phyloP scores from a whole-genome alignment of 2,797 vertebrate species.

The Rhyacichthys aspro region DNA sequence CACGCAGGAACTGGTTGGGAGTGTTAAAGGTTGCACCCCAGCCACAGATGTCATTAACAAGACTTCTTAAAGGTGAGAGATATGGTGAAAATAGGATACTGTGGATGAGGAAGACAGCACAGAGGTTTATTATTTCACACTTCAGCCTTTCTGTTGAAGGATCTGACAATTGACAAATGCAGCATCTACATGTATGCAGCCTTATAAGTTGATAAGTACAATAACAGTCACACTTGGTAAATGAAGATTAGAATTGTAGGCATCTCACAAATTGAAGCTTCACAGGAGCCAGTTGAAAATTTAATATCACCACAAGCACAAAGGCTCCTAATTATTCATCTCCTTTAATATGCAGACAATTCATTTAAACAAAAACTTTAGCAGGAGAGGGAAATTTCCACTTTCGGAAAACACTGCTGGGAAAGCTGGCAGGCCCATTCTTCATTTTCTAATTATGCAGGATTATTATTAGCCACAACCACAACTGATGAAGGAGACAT shows the following conservation, averaged over 20 bases:
- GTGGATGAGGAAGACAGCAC: conserved; percentile 37
- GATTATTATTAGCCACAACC: conserved; percentile 77
- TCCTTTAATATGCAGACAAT: conserved; percentile 66
- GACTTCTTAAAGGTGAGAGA: conserved; percentile 68
- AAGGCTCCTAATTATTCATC: conserved; percentile 67
- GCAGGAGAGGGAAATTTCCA: conserved; percentile 57
- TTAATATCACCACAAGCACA: conserved; percentile 55
- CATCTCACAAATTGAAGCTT: conserved; percentile 55
- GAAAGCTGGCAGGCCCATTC: conserved; percentile 69
- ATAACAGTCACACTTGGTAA: conserved; percentile 29
- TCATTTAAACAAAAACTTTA: conserved; percentile 73
- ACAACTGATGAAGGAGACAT: conserved; percentile 63
- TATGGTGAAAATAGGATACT: conserved; percentile 58
- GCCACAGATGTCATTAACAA: conserved; percentile 69
- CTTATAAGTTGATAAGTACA: conserved; percentile 16
- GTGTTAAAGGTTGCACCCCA: conserved; percentile 69
- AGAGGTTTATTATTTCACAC: conserved; percentile 62
- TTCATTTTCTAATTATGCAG: conserved; percentile 74
- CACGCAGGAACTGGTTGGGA: conserved; percentile 22
- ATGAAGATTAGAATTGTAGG: conserved; percentile 20
- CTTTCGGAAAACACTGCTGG: conserved; percentile 69
- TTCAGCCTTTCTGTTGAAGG: conserved; percentile 42
- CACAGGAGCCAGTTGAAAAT: conserved; percentile 56
- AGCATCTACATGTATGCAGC: conserved; percentile 20
- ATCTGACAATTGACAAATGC: conserved; percentile 27